Percentiles rank a stretch among this genome's conserved stretches.
These are phyloP conservation scores for Bimastos eiseni DNA, from an alignment of 2,888 invertebrate species.

Conservation along the genomic window DNA sequence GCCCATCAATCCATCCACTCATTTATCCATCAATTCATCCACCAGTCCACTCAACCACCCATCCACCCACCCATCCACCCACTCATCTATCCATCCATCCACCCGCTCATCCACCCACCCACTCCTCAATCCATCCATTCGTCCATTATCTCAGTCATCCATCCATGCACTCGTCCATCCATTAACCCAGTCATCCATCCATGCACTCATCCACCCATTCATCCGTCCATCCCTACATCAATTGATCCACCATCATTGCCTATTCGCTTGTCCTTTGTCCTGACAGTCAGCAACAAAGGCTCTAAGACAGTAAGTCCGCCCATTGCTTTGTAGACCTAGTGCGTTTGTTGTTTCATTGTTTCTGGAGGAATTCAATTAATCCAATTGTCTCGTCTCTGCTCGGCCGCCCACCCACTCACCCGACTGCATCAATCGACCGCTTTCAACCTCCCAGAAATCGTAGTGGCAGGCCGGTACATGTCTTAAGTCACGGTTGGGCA, in stretches of 20 bases:
- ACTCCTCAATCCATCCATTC: no score
- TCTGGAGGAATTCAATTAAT: background rate
- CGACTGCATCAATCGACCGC: background rate
- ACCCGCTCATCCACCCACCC: no score
- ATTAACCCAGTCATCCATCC: background rate
- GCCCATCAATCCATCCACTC: no score
- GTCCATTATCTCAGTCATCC: no score
- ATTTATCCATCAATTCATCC: no score
- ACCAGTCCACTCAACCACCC: no score
- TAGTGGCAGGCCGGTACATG: background rate
- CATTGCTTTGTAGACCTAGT: background rate
- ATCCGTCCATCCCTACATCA: background rate
- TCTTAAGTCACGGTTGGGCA: background rate
- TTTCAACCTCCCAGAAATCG: background rate
- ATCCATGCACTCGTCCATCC: no score
- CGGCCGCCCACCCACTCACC: background rate
- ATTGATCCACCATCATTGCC: background rate
- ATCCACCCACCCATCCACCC: no score
- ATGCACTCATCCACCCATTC: background rate
- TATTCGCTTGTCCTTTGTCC: background rate
- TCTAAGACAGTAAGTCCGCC: background rate
- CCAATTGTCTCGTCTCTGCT: background rate
- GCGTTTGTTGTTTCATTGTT: background rate
- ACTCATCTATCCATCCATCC: no score
- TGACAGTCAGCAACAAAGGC: no score